These are phyloP conservation scores for Scortum barcoo DNA, from an alignment of 2,113 vertebrate species.

Conservation along the genomic window DNA sequence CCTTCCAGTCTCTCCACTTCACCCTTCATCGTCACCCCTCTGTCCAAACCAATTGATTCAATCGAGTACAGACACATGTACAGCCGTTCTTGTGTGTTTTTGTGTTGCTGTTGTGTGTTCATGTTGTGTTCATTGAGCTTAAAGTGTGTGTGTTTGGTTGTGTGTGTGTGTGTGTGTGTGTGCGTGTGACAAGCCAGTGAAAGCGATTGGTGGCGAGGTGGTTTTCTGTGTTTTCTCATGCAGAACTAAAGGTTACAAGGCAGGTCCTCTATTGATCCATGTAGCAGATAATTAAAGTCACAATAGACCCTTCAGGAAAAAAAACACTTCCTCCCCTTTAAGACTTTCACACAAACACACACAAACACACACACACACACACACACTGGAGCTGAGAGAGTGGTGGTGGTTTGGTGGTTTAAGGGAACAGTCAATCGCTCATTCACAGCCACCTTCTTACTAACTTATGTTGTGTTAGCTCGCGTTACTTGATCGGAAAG, in stretches of 20 bases:
- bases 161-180: conserved; percentile 15
- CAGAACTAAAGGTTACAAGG: conserved; percentile 52
- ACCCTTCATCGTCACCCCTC: conserved; percentile 25
- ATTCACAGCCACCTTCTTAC: neutral
- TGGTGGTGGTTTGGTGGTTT: no score
- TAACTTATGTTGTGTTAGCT: neutral
- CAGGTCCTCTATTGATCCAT: conserved; percentile 54
- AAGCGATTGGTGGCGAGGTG: neutral
- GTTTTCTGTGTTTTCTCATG: conserved; percentile 51
- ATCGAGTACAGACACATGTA: neutral
- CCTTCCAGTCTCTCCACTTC: conserved; percentile 40
- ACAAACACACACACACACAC: conserved; percentile 6
- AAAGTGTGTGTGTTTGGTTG: conserved; percentile 17
- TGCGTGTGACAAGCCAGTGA: conserved; percentile 12
- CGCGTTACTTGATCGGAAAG: neutral
- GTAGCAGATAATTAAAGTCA: conserved; percentile 64
- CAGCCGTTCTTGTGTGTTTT: neutral
- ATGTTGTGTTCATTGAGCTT: neutral
- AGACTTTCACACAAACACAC: neutral
- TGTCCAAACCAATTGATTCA: conserved; percentile 42
- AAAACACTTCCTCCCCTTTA: conserved; percentile 30
- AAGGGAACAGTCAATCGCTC: neutral
- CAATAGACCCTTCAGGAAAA: conserved; percentile 42
- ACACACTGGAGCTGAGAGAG: neutral
- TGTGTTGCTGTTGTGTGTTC: neutral